Evolutionary conservation across 2,113 vertebrate species (phyloP).

Genomic region (Setophaga petechia): DNA sequence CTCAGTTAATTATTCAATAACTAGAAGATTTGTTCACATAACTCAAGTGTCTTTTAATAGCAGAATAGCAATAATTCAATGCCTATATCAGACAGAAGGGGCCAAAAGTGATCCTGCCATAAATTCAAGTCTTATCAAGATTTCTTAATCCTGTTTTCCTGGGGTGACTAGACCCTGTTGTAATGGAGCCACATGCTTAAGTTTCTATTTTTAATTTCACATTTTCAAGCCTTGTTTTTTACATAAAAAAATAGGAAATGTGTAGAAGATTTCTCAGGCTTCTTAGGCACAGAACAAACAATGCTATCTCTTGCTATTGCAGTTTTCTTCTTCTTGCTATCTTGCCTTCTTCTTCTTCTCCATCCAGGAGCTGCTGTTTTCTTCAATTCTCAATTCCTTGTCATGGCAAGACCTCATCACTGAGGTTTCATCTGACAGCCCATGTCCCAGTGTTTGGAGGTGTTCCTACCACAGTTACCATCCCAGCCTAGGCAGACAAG

Average conservation of each 20-base stretch:
- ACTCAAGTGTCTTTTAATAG: not conserved
- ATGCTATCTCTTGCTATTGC: not conserved
- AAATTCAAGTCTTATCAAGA: conserved; percentile 1
- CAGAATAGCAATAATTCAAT: not conserved
- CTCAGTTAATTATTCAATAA: not conserved
- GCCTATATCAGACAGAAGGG: not conserved
- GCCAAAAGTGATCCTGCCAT: not conserved
- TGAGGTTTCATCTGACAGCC: not conserved
- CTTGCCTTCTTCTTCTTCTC: not conserved
- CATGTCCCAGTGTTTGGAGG: not conserved
- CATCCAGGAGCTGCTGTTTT: not conserved
- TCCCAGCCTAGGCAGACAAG: not conserved
- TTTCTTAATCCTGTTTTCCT: not conserved
- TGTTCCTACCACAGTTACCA: not conserved
- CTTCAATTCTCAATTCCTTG: not conserved
- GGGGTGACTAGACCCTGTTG: not conserved
- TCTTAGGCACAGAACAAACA: not conserved
- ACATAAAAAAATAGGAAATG: not conserved
- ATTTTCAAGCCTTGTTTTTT: not conserved
- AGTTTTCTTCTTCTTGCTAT: not conserved
- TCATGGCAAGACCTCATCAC: not conserved
- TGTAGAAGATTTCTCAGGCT: not conserved
- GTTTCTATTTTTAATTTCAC: not conserved
- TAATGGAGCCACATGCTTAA: not conserved
- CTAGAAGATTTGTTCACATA: not conserved